These are phyloP conservation scores for Porites evermanni DNA, from an alignment of 92 coral and sea anemone genomes.

Conservation along the genomic window DNA sequence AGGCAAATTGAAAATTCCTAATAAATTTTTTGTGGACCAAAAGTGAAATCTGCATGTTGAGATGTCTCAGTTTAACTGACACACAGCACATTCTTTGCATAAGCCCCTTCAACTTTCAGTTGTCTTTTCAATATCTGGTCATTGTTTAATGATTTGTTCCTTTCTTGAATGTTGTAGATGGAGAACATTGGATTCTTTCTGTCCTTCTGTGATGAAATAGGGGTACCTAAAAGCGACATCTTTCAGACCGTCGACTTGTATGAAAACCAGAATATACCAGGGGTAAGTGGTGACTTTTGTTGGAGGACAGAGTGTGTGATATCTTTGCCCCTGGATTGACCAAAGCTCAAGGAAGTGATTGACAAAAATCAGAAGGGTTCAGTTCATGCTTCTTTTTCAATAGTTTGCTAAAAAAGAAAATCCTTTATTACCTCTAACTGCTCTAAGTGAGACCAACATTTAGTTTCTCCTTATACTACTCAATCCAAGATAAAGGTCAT, in stretches of 20 bases:
- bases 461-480: too few relatives aligned
- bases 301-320: neutral
- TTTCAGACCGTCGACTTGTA: slow-evolving; percentile 97
- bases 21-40: too few relatives aligned
- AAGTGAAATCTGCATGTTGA: too few relatives aligned
- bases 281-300: slow-evolving; percentile 38
- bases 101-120: neutral
- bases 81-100: neutral
- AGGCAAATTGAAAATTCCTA: too few relatives aligned
- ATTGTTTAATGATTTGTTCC: too few relatives aligned
- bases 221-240: slow-evolving; percentile 73
- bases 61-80: too few relatives aligned
- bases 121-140: neutral
- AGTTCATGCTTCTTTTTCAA: too few relatives aligned
- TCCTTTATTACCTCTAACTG: too few relatives aligned
- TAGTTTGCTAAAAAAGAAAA: too few relatives aligned
- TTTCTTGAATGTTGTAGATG: slow-evolving; percentile 57
- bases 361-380: too few relatives aligned
- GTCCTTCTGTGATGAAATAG: slow-evolving; percentile 58
- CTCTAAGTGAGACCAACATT: too few relatives aligned
- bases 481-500: too few relatives aligned
- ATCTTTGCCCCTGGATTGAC: neutral
- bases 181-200: slow-evolving; percentile 82
- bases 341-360: neutral
- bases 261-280: slow-evolving; percentile 84